These are phyloP conservation scores for Allygus modestus DNA, from an alignment of 2,888 invertebrate genomes.

Conservation along the genomic window DNA sequence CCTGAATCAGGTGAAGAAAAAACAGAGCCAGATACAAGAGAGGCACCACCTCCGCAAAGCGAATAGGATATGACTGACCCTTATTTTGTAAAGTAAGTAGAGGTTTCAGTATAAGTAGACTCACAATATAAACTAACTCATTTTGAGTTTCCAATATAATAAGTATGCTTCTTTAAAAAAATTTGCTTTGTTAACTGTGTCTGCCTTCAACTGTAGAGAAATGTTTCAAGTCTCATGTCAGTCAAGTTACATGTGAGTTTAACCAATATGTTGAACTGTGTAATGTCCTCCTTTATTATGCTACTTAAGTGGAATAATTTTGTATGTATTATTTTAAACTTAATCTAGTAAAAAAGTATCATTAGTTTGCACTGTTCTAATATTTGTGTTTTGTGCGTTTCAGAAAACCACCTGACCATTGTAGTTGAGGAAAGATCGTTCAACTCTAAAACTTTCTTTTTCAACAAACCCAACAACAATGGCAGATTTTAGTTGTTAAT, in stretches of 20 bases:
- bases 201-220: no score
- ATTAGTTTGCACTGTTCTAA: no score
- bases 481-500: constrained; percentile 57
- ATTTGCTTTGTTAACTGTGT: no score
- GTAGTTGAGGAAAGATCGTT: constrained; percentile 50
- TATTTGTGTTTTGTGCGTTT: background rate
- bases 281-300: no score
- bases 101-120: background rate
- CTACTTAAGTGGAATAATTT: no score
- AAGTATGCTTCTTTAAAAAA: no score
- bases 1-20: constrained; percentile 54
- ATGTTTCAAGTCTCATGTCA: no score
- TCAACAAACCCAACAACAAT: constrained; percentile 43
- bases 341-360: no score
- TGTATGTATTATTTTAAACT: no score
- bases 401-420: constrained; percentile 55
- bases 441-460: constrained; percentile 51
- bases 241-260: no score
- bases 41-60: constrained; percentile 42
- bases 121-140: background rate
- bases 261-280: no score
- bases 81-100: constrained; percentile 62
- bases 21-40: constrained; percentile 58
- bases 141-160: no score
- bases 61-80: constrained; percentile 62